A percentile compares a stretch with the other conserved stretches of the same genome.
Conservation (phyloP, 2,113 vertebrate genomes). For the Pitta sordida region DNA sequence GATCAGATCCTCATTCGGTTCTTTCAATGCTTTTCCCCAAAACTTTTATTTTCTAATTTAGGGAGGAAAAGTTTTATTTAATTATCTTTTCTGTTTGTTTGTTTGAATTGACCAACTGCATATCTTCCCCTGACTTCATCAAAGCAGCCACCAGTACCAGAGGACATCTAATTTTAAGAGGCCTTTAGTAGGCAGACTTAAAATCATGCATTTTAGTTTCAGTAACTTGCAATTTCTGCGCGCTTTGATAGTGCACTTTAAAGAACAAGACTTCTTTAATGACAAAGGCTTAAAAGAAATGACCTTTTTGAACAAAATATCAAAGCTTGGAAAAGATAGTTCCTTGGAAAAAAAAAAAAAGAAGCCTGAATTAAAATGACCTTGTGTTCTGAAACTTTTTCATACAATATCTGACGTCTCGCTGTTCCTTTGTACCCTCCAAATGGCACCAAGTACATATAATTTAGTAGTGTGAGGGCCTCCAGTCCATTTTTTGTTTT, state of each 20-base stretch:
- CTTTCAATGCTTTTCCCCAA: not conserved
- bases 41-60: not conserved
- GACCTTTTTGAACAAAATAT: conserved; percentile 77
- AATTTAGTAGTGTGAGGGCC: not conserved
- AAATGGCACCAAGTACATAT: not conserved
- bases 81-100: conserved; percentile 29
- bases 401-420: conserved; percentile 64
- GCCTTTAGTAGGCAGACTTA: conserved; percentile 69
- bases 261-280: conserved; percentile 78
- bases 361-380: conserved; percentile 73
- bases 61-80: conserved; percentile 60
- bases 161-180: conserved; percentile 68
- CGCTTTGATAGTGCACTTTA: conserved; percentile 77
- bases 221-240: conserved; percentile 77
- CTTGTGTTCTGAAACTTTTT: conserved; percentile 75
- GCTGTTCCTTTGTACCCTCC: conserved; percentile 50
- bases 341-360: conserved; percentile 64
- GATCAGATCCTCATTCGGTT: not conserved
- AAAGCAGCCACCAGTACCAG: conserved; percentile 64
- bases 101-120: conserved; percentile 51
- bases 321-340: conserved; percentile 71
- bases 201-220: conserved; percentile 75
- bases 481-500: conserved; percentile 23
- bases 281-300: conserved; percentile 77
- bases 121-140: conserved; percentile 60